These are phyloP conservation scores for Digitonthophagus gazella DNA, from an alignment of 2,888 invertebrate genomes.

Conservation along the genomic window DNA sequence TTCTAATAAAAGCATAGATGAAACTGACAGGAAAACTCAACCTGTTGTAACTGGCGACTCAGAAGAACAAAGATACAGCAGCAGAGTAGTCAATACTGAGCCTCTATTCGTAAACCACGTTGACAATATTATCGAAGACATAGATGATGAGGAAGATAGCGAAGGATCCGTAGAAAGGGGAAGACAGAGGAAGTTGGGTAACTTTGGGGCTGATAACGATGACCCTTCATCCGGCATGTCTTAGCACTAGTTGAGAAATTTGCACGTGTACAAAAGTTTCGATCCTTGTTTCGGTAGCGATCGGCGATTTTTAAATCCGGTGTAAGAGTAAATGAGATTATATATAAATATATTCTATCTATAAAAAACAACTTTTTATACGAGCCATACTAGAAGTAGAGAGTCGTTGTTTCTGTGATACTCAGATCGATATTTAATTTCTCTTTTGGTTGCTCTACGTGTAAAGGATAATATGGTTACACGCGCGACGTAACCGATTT, in stretches of 20 bases:
- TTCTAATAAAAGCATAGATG: conserved; percentile 49
- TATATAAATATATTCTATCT: conserved; percentile 44
- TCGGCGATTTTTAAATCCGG: background rate
- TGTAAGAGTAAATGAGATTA: conserved; percentile 22
- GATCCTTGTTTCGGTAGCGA: conserved; percentile 6
- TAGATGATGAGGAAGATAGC: conserved; percentile 20
- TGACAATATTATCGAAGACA: conserved; percentile 36
- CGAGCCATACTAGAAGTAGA: conserved; percentile 52
- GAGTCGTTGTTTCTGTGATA: conserved; percentile 52
- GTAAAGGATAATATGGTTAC: background rate
- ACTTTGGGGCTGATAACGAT: conserved; percentile 46
- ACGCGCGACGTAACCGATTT: background rate
- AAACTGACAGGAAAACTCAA: conserved; percentile 46
- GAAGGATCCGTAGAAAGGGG: conserved; percentile 17
- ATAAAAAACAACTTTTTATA: conserved; percentile 47
- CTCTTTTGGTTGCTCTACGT: conserved; percentile 1
- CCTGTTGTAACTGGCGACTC: conserved; percentile 49
- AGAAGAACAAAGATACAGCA: conserved; percentile 49
- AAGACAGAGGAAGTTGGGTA: conserved; percentile 18
- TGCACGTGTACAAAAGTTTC: conserved; percentile 11
- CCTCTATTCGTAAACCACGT: conserved; percentile 50
- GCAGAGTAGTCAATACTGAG: conserved; percentile 50
- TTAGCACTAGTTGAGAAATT: conserved; percentile 43
- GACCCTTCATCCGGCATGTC: conserved; percentile 54
- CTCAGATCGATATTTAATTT: conserved; percentile 49